These are phyloP conservation scores for Podiceps cristatus DNA, from an alignment of 2,113 vertebrate genomes.

Conservation along the genomic window DNA sequence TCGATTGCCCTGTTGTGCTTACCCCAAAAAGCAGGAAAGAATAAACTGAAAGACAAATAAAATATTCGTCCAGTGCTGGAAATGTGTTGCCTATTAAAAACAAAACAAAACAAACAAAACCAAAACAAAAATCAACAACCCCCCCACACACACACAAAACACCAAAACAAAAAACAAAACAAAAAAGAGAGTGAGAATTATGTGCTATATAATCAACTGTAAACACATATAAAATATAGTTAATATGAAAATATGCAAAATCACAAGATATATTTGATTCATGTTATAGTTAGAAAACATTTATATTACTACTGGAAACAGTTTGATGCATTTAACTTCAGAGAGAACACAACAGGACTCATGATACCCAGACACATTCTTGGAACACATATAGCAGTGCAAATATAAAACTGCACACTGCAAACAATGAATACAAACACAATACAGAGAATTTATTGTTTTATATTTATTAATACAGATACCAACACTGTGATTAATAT, in stretches of 20 bases:
- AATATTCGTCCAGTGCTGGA: constrained; percentile 84
- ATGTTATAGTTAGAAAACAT: neutral
- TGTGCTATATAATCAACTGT: neutral
- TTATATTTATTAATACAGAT: neutral
- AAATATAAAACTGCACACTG: neutral
- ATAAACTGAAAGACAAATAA: constrained; percentile 87
- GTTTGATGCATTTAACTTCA: neutral
- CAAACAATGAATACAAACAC: neutral
- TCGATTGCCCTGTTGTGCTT: constrained; percentile 57
- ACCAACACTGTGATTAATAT: neutral
- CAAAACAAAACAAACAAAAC: no score
- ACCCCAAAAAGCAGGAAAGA: constrained; percentile 93
- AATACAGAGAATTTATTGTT: neutral
- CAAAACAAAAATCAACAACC: no score
- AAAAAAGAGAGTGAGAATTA: neutral
- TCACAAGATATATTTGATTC: neutral
- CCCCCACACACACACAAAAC: no score
- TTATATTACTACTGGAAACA: neutral
- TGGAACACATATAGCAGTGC: neutral
- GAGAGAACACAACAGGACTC: neutral
- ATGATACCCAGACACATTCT: neutral
- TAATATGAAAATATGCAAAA: neutral
- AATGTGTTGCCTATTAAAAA: constrained; percentile 80
- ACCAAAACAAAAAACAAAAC: neutral
- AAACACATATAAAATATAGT: neutral